phyloP scores from a whole-genome alignment of 1,140 invertebrate species.

The Pseudomyrmex cubaensis region DNA sequence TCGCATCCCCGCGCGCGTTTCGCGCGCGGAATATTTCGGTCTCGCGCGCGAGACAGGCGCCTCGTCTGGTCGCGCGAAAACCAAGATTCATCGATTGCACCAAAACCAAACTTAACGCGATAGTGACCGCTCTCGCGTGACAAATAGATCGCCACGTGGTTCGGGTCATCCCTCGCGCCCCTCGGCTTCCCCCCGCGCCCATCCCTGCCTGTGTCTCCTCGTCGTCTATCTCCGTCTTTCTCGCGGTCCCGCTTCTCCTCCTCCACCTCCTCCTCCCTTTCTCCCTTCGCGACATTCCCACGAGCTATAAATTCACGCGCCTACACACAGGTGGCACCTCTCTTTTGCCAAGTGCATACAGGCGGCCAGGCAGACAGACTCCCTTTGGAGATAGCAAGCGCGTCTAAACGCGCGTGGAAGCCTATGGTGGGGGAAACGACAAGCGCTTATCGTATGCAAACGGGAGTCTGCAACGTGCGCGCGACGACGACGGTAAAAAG shows the following conservation, averaged over 20 bases:
- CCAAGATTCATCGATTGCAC: constrained; percentile 61
- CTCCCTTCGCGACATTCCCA: constrained; percentile 65
- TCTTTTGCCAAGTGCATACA: constrained; percentile 70
- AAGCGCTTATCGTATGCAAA: constrained; percentile 56
- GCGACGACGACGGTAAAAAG: constrained; percentile 55
- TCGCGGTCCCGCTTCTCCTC: constrained; percentile 47
- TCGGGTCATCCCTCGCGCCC: constrained; percentile 48
- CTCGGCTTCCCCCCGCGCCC: constrained; percentile 23
- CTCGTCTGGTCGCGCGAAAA: not conserved
- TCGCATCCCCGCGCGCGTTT: not conserved
- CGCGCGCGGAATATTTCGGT: constrained; percentile 19
- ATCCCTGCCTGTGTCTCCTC: constrained; percentile 31
- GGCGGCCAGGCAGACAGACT: constrained; percentile 30
- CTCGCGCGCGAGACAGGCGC: not conserved
- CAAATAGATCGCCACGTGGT: constrained; percentile 75
- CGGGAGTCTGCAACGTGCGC: constrained; percentile 51
- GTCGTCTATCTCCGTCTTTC: constrained; percentile 58
- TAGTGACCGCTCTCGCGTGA: constrained; percentile 72
- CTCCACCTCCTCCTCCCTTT: constrained; percentile 38
- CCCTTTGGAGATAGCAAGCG: constrained; percentile 64
- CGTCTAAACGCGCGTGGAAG: constrained; percentile 44
- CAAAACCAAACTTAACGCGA: constrained; percentile 65
- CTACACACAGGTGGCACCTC: constrained; percentile 79
- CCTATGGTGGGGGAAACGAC: constrained; percentile 37
- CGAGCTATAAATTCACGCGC: constrained; percentile 76